Base-by-base conservation (phyloP, 2,797 vertebrate species). In the Squalus acanthias region DNA sequence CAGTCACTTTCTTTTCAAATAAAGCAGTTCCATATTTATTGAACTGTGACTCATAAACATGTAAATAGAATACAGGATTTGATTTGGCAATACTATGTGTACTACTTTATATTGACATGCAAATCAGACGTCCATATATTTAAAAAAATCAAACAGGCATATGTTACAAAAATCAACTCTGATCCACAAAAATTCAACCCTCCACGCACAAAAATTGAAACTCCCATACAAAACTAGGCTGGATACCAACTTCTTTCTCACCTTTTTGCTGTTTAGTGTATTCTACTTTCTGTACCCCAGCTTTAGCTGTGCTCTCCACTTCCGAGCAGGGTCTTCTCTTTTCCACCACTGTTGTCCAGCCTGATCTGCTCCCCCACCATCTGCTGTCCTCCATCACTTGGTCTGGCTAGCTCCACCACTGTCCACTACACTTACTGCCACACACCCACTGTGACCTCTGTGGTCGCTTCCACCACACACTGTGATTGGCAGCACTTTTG, bases 41-140 rank as follows among this genome's bases (percentile, higher is more conserved):
- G 65, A n/a, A 67, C 33, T 67, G 22, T 67, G 91, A 93, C 33
- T 93, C 91, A 89, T 57, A 93, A 67, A 67, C 20, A 93, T 93
- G 20, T 93, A 67, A 93, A 67, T 15, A 17, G 4, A 67, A 22
- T 22, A 67, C 26, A 89, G 53, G 88, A 63, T 22, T 67, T 39
- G 33, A 39, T 67, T 67, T 46, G 22, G 63, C 63, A 67, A 24
- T 39, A n/a, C 7, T 20, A 8, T 7, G 88, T 33, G 26, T 60
- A 60, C 57, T 15, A 29, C 57, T 93, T 93, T 39, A 63, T 17
- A 93, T 1, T 89, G 88, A 8, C n/a, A 24, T 22, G 39, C 65
- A 93, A 67, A 67, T 22, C 7, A n/a, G 22, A 92, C 10, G 1
- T 67, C 13, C 8, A 65, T 8, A 69, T 46, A 26, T 60, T 26